A percentile compares a stretch with the other conserved stretches of the same genome.
Evolutionary conservation across 30 jellyfish, hydroid and myxozoan genomes (phyloP).

Genomic region (Chironex yamaguchii): DNA sequence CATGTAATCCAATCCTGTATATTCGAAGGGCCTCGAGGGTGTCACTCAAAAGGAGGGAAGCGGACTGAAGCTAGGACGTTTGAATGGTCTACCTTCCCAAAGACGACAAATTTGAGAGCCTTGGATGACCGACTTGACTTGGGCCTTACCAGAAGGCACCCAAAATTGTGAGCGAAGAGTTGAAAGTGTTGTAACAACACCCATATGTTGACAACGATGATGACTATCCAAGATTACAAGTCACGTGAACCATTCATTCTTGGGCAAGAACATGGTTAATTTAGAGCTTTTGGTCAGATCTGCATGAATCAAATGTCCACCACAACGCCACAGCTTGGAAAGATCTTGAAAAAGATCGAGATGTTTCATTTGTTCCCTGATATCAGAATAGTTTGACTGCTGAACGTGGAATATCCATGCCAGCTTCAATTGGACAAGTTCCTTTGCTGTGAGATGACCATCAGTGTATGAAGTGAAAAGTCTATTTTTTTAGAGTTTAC

Average conservation of each 20-base stretch:
- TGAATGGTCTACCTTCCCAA: constrained; percentile 24
- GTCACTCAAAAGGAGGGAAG: constrained; percentile 4
- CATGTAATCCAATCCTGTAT: constrained; percentile 36
- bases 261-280: constrained; percentile 4
- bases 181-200: too few species aligned
- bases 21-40: constrained; percentile 10
- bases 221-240: too few species aligned
- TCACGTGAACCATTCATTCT: background rate
- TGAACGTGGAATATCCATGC: too few species aligned
- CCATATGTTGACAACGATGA: background rate
- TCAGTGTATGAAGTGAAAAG: constrained; percentile 2
- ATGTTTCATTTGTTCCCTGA: too few species aligned
- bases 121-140: background rate
- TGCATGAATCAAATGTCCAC: background rate
- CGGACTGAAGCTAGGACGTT: constrained; percentile 23
- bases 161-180: too few species aligned
- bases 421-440: too few species aligned
- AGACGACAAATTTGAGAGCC: background rate
- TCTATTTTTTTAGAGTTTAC: too few species aligned
- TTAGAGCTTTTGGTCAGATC: constrained; percentile 2
- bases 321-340: too few species aligned
- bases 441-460: background rate
- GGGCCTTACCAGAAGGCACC: background rate
- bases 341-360: too few species aligned
- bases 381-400: too few species aligned